These are phyloP conservation scores for Fistularia tabacaria DNA, from an alignment of 2,797 vertebrate species.

Conservation along the genomic window DNA sequence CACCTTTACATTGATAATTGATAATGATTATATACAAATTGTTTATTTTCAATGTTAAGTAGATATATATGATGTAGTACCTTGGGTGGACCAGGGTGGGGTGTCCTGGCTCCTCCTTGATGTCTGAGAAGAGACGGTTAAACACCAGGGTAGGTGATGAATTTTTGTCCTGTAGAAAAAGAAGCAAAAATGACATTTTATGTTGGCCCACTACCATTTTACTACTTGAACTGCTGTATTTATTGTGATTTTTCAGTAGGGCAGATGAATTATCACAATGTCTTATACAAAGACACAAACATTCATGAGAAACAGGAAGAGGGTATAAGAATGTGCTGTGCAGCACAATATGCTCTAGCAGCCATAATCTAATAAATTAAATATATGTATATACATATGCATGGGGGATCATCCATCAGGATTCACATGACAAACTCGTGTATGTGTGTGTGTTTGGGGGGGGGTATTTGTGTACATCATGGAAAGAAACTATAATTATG, in stretches of 20 bases:
- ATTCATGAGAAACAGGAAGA: conserved; percentile 23
- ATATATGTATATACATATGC: conserved; percentile 54
- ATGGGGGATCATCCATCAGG: conserved; percentile 58
- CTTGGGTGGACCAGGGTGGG: conserved; percentile 89
- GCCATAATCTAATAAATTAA: conserved; percentile 59
- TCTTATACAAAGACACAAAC: conserved; percentile 13
- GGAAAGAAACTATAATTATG: conserved; percentile 39
- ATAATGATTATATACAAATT: too few species aligned
- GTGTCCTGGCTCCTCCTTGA: conserved; percentile 93
- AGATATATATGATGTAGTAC: conserved; percentile 67
- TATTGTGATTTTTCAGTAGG: conserved; percentile 17
- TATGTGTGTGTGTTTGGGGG: conserved; percentile 1
- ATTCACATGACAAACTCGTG: conserved; percentile 19
- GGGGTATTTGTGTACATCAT: conserved; percentile 4
- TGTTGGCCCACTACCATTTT: conserved; percentile 7
- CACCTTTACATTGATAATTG: too few species aligned
- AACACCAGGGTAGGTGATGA: conserved; percentile 79
- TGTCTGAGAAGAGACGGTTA: conserved; percentile 85
- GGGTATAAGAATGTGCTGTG: conserved; percentile 30
- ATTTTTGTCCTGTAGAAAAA: conserved; percentile 57
- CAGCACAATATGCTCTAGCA: conserved; percentile 33
- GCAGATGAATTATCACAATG: conserved; percentile 32
- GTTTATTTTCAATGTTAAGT: too few species aligned
- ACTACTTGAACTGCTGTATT: conserved; percentile 7
- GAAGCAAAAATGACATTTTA: conserved; percentile 15